phyloP scores from a whole-genome alignment of 2,888 invertebrate genomes.

The Saturnia pavonia region DNA sequence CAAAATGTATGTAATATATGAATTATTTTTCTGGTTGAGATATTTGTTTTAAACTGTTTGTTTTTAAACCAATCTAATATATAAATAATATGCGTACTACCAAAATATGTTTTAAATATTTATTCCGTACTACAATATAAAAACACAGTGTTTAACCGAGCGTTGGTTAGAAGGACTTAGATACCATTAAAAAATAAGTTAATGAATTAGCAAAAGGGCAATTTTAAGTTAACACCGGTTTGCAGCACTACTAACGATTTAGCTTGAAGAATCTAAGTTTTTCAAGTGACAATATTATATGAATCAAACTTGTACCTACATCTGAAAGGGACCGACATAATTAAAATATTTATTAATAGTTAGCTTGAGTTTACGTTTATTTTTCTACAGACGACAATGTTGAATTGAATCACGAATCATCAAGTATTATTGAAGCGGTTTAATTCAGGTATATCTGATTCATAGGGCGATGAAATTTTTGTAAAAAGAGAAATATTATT shows the following conservation, averaged over 20 bases:
- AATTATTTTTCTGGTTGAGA: constrained; percentile 53
- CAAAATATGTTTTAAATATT: constrained; percentile 33
- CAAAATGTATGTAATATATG: constrained; percentile 65
- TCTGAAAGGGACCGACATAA: no score
- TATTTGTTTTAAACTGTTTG: constrained; percentile 55
- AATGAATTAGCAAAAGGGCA: not conserved
- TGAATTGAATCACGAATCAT: not conserved
- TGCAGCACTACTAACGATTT: not conserved
- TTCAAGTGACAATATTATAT: no score
- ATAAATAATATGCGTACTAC: constrained; percentile 23
- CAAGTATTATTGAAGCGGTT: not conserved
- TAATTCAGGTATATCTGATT: not conserved
- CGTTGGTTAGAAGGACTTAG: not conserved
- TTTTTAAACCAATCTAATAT: constrained; percentile 40
- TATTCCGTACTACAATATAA: constrained; percentile 1
- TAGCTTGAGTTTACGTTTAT: no score
- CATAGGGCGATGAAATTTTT: not conserved
- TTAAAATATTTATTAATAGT: no score
- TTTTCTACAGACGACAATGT: not conserved
- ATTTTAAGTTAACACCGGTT: not conserved
- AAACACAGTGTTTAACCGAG: not conserved
- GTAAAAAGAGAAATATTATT: not conserved
- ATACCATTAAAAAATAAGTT: not conserved
- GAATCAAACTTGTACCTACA: no score
- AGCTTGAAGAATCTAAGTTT: no score